Base-by-base conservation (phyloP, 2,888 invertebrate genomes). In the Neria commutata region DNA sequence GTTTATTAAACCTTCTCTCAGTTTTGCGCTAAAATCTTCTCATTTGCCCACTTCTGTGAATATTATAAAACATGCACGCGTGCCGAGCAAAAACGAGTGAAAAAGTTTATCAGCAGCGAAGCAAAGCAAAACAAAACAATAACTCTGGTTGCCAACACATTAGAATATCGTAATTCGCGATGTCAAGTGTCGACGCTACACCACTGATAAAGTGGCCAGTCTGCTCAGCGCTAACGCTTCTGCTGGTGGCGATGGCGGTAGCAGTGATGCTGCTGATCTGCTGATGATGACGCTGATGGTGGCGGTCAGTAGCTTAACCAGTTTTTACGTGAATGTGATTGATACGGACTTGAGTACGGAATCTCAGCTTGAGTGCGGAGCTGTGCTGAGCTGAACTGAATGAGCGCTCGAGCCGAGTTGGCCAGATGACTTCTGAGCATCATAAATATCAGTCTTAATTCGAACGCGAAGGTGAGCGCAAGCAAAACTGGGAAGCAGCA, bases 401-500 rank as follows among this genome's bases (percentile, higher is more conserved):
- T 42, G 19, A 17, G 42, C 3, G 21, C 5, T 8, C 53, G 50
- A 50, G 24, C 50, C 54, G 58, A 54, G 58, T 52, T 59, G 61
- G 56, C 53, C 60, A 60, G 50, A 51, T 59, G 33, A 56, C 47
- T 50, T 49, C 54, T 45, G 51, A 55, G 25, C 56, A 58, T 51
- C 56, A 45, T 49, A 33, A 16, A 54, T 64, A 55, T 68, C 60
- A 68, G 69, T 68, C 60, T 56, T 63, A 26, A 57, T 58, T 55
- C 42, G 61, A 60, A 60, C 66, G 63, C 61, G 60, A 59, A 60
- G 56, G 60, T 54, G 62, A 63, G 48, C 60, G 59, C 57, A 65
- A 45, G 52, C 47, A 23, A 34, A 21, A n/a, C 4, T 21, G 4
- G 3, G 19, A 46, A 46, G n/a, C 4, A 17, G 4, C 4, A 10